Percentiles rank a stretch among this genome's conserved stretches.
Evolutionary conservation across 2,113 vertebrate species (phyloP).

Genomic region (Microcebus tavaratra): DNA sequence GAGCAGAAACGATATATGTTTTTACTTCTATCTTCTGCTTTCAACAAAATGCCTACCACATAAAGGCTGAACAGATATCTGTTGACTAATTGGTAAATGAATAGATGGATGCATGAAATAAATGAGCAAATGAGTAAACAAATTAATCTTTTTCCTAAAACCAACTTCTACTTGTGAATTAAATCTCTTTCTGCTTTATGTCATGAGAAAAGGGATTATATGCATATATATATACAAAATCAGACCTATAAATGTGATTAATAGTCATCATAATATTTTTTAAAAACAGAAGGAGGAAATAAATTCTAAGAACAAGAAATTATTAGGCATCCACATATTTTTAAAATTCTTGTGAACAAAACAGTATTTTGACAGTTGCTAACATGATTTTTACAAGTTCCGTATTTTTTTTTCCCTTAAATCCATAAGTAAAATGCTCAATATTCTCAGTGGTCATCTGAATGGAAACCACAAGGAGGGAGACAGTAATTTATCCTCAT

Average conservation of each 20-base stretch:
- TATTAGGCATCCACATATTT: not conserved
- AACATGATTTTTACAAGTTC: not conserved
- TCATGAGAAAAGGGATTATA: not conserved
- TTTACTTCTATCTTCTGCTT: conserved; percentile 8
- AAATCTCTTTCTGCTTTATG: conserved; percentile 15
- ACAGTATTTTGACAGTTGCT: not conserved
- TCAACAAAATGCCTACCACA: not conserved
- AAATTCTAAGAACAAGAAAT: not conserved
- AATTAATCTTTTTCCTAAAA: conserved; percentile 5
- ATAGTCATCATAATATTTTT: not conserved
- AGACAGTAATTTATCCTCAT: not conserved
- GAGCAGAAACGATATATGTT: not conserved
- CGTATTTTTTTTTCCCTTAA: not conserved
- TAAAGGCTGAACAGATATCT: not conserved
- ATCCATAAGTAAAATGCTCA: not conserved
- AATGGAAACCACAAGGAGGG: not conserved
- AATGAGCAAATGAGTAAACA: not conserved
- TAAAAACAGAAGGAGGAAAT: not conserved
- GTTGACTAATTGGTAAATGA: not conserved
- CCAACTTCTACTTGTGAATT: not conserved
- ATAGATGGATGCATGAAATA: not conserved
- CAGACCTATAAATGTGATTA: not conserved
- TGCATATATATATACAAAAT: not conserved
- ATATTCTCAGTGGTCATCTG: not conserved
- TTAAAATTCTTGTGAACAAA: not conserved